Evolutionary conservation across 2,888 invertebrate genomes (phyloP), one percentile per base, ranked within the genome.

Genomic region (Epicampocera succincta): DNA sequence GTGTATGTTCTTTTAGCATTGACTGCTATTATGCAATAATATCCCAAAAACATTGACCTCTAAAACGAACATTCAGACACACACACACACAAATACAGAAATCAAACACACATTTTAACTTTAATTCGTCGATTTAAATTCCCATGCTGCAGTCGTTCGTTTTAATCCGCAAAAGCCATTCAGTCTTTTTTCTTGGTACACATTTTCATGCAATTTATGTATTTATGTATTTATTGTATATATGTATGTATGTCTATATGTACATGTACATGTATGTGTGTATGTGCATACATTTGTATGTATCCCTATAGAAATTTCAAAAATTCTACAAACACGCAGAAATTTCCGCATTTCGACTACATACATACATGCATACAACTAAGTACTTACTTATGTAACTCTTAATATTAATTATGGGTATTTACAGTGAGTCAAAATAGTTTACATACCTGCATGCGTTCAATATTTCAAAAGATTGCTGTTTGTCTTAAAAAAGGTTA

Each of bases 21-120:
- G 17, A 13, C 40, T 50, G 33, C 8, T 42, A 52, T 73, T 79
- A 63, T 54, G 52, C 72, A 73, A 79, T 79, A 79, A 73, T 73
- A 19, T n/a, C 29, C 15, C 25, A 66, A 60, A 78, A 79, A 68
- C 66, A 68, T 73, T 80, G 80, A 80, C 58, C 80, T 71, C 60
- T 60, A 50, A 71, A 74, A 6, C 5, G 50, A n/a, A 42, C 52
- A 60, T 19, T 44, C 12, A 38, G 9, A 61, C 33, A 46, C 25
- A 17, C 38, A 33, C 17, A 40, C 13, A 4, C 11, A 15, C 44
- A 19, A 33, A 5, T 33, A 25, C 25, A 25, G 3, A 25, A 25
- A 25, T 25, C 25, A 25, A 25, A 25, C 33, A 8, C 33, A 50
- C 11, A n/a, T 21, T 50, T 17, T 33, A 9, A 5, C 5, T n/a